phyloP scores from a whole-genome alignment of 2,113 vertebrate genomes.

The Neopipo cinnamomea region DNA sequence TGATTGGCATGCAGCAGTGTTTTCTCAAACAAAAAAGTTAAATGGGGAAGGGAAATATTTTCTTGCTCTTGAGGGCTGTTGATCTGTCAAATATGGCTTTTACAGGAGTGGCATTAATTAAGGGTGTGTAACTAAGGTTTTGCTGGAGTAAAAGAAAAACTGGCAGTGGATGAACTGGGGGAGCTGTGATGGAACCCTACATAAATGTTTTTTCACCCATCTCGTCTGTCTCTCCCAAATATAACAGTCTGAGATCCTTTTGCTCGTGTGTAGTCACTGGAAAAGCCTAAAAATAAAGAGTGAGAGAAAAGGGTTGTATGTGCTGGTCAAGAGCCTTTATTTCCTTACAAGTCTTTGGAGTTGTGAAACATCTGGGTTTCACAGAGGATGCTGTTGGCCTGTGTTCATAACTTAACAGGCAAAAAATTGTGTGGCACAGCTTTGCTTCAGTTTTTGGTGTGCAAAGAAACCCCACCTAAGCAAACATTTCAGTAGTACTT shows the following conservation, averaged over 20 bases:
- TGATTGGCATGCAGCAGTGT: neutral
- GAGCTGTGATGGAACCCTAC: neutral
- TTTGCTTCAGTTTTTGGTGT: neutral
- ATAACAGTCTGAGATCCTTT: neutral
- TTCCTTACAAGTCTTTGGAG: neutral
- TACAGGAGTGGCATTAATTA: neutral
- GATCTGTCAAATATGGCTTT: neutral
- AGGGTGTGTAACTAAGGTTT: neutral
- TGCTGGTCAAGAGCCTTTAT: neutral
- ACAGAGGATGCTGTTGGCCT: neutral
- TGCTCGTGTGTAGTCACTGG: neutral
- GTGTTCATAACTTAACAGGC: neutral
- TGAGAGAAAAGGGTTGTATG: neutral
- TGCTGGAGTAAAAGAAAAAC: neutral
- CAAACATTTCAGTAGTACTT: neutral
- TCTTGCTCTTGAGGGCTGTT: neutral
- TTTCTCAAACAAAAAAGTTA: conserved; percentile 33
- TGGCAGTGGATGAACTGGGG: neutral
- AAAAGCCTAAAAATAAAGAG: neutral
- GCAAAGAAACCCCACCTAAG: neutral
- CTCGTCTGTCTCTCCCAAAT: neutral
- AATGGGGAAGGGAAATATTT: neutral
- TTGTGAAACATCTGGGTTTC: neutral
- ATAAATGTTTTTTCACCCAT: neutral
- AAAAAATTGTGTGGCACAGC: neutral